Evolutionary conservation across 2,888 invertebrate genomes (phyloP).

Genomic region (Pristionchus fissidentatus): DNA sequence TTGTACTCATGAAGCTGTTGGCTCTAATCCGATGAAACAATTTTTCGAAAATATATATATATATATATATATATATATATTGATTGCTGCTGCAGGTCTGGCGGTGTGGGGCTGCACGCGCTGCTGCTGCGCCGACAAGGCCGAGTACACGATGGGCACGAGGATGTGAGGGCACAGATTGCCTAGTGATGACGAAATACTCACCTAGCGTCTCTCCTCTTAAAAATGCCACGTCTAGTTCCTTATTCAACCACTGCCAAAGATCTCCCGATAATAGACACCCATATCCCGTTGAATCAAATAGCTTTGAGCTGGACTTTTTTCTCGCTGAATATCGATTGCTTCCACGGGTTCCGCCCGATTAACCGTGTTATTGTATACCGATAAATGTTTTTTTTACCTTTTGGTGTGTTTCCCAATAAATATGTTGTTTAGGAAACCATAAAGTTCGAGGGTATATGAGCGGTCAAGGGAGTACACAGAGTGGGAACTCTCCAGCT

Average conservation of each 20-base stretch:
- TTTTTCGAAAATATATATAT: not conserved
- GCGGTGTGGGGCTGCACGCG: conserved; percentile 26
- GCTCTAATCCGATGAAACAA: no score
- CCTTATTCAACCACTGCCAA: not conserved
- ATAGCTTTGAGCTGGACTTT: not conserved
- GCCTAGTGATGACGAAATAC: not conserved
- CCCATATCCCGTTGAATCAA: not conserved
- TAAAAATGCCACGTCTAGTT: not conserved
- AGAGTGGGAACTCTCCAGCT: no score
- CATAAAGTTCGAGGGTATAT: no score
- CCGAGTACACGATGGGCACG: conserved; percentile 29
- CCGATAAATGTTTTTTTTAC: no score
- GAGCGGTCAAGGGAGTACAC: no score
- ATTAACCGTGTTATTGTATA: no score
- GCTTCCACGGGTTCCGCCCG: conserved; percentile 2
- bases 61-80: not conserved
- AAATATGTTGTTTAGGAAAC: no score
- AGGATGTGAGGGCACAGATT: conserved; percentile 28
- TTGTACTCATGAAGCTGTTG: not conserved
- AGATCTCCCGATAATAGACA: not conserved
- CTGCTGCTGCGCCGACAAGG: conserved; percentile 23
- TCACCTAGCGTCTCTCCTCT: not conserved
- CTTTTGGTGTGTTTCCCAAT: no score
- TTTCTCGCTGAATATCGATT: no score
- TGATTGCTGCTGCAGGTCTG: no score